Conservation (phyloP, 2,888 invertebrate genomes). For the Hydraecia micacea region DNA sequence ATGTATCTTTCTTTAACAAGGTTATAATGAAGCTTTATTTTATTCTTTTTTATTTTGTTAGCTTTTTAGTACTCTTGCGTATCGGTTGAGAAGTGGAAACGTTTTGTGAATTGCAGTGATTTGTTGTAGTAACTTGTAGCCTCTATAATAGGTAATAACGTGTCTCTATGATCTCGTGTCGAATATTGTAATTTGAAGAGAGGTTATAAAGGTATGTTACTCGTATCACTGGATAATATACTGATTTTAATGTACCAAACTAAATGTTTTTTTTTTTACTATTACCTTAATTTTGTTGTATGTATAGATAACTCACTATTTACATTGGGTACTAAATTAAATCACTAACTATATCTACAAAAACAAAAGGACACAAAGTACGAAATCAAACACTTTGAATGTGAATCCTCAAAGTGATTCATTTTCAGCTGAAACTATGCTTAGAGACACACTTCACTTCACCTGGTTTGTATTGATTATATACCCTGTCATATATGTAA, state of each 20-base stretch:
- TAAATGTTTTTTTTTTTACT: too few relatives aligned
- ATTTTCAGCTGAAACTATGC: background rate
- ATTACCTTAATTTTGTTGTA: too few relatives aligned
- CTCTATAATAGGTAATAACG: background rate
- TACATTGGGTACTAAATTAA: too few relatives aligned
- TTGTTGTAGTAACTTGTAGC: slow-evolving; percentile 7
- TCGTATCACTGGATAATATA: background rate
- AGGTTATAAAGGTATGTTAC: too few relatives aligned
- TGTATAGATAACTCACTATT: too few relatives aligned
- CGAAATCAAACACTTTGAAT: background rate
- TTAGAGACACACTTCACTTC: too few relatives aligned
- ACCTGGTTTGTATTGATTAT: background rate
- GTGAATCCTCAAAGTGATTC: background rate
- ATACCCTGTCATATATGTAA: background rate
- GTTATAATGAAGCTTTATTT: slow-evolving; percentile 69
- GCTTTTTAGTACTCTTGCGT: slow-evolving; percentile 33
- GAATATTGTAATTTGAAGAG: background rate
- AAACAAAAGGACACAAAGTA: background rate
- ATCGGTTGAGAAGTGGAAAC: slow-evolving; percentile 33
- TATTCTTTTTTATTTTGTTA: slow-evolving; percentile 47
- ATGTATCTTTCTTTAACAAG: slow-evolving; percentile 71
- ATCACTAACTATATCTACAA: too few relatives aligned
- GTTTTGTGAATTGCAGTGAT: slow-evolving; percentile 28
- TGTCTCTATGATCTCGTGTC: background rate
- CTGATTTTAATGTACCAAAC: background rate